Evolutionary conservation across 92 coral and sea anemone genomes (phyloP).

Genomic region (Blastomussa wellsi): DNA sequence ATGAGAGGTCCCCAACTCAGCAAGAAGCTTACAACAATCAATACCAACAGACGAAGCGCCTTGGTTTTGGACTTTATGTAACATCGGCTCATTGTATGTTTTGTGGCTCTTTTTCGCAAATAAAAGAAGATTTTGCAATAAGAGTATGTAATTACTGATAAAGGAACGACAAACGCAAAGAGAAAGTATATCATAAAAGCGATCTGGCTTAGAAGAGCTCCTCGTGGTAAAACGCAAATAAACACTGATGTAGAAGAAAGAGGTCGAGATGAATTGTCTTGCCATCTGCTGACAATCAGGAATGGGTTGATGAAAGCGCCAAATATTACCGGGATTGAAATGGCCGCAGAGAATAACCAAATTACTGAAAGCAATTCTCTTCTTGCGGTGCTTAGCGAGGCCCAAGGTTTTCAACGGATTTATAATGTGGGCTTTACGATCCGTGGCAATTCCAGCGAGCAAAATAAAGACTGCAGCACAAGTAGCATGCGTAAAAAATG

Average conservation of each 20-base stretch:
- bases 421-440: slow-evolving; percentile 4
- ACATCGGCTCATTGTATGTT: not conserved
- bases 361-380: slow-evolving; percentile 2
- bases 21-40: not conserved
- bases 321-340: not conserved
- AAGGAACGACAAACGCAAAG: not conserved
- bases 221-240: not conserved
- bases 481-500: not conserved
- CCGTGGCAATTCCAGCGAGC: slow-evolving; percentile 10
- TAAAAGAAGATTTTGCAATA: not conserved
- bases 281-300: not conserved
- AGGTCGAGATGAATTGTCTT: not conserved
- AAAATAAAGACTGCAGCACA: slow-evolving; percentile 1
- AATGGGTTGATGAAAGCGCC: not conserved
- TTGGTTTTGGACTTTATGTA: slow-evolving; percentile 13
- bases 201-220: not conserved
- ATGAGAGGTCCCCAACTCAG: slow-evolving; percentile 8
- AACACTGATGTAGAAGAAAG: not conserved
- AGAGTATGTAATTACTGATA: not conserved
- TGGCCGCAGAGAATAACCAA: not conserved
- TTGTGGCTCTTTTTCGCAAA: slow-evolving; percentile 1
- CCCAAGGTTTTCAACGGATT: not conserved
- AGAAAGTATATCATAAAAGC: not conserved
- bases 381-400: not conserved
- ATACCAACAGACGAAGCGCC: not conserved